Conservation (phyloP, 1,140 invertebrate species). For the Hetaerina americana region DNA sequence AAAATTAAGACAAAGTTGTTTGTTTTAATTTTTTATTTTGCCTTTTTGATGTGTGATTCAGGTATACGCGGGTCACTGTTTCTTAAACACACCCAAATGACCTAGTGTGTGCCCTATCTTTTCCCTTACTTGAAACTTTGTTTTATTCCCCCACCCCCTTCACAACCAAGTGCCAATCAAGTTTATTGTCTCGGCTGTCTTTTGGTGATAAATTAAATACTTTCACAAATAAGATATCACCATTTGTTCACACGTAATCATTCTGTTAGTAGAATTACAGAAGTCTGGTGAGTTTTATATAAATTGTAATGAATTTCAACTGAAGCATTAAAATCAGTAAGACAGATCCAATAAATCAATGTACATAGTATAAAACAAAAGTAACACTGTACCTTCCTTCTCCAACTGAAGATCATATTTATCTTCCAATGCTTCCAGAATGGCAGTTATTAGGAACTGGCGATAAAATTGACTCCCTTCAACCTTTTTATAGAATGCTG, state of each 20-base stretch:
- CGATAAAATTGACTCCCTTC: slow-evolving; percentile 51
- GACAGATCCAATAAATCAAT: background rate
- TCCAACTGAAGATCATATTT: slow-evolving; percentile 57
- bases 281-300: background rate
- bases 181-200: too few species aligned
- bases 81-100: too few species aligned
- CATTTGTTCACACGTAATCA: background rate
- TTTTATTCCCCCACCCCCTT: too few species aligned
- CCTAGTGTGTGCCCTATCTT: too few species aligned
- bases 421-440: slow-evolving; percentile 56
- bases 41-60: too few species aligned
- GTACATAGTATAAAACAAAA: background rate
- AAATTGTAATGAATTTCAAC: background rate
- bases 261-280: background rate
- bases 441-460: slow-evolving; percentile 58
- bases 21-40: too few species aligned
- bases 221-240: background rate
- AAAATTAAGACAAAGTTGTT: too few species aligned
- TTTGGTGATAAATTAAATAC: background rate
- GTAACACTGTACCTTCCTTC: slow-evolving; percentile 33
- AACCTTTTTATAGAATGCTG: slow-evolving; percentile 54
- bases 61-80: too few species aligned
- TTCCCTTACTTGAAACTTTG: too few species aligned
- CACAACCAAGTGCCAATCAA: too few species aligned
- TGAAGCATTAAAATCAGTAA: background rate